These are phyloP conservation scores for Leptodactylus fallax DNA, from an alignment of 2,797 vertebrate species.

Conservation along the genomic window DNA sequence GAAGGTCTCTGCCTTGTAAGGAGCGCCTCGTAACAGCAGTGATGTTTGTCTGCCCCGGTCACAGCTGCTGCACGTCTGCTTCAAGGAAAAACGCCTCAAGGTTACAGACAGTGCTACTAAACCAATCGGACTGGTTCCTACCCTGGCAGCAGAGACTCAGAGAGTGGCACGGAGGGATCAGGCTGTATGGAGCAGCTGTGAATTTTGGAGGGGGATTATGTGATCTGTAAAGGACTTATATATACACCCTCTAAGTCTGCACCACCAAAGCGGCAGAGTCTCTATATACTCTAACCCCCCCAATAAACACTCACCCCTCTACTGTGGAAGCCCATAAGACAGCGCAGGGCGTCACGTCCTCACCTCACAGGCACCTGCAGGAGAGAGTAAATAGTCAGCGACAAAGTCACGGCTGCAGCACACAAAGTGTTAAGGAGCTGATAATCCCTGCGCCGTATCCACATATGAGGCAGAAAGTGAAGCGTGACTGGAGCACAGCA, in stretches of 20 bases:
- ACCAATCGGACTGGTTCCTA: background rate
- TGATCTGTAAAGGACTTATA: no score
- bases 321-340: conserved; percentile 6
- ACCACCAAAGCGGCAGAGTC: no score
- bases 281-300: no score
- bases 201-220: no score
- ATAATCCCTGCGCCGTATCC: background rate
- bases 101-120: background rate
- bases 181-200: background rate
- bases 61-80: background rate
- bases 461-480: background rate
- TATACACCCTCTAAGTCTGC: no score
- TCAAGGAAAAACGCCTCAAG: background rate
- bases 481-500: background rate
- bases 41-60: background rate
- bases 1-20: background rate
- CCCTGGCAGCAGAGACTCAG: background rate
- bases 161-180: background rate
- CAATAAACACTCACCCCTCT: conserved; percentile 9
- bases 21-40: background rate
- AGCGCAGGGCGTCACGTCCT: background rate
- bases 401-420: background rate
- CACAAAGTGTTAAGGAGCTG: background rate
- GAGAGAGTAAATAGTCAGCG: background rate
- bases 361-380: background rate